Evolutionary conservation across 2,797 vertebrate species (phyloP).

Genomic region (Poeciliopsis gracilis): DNA sequence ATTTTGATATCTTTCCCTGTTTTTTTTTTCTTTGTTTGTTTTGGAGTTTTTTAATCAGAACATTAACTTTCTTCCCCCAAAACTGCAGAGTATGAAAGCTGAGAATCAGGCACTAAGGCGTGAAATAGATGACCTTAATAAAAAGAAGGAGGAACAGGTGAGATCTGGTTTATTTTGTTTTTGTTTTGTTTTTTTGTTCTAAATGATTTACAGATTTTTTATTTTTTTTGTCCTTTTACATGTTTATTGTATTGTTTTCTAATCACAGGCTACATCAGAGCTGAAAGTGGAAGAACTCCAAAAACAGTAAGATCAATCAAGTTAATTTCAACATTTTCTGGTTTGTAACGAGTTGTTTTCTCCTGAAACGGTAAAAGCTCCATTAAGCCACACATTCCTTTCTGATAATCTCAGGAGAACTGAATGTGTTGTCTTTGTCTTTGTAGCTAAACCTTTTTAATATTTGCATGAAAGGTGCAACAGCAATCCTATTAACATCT

Average conservation of each 20-base stretch:
- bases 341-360: not conserved
- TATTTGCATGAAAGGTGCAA: not conserved
- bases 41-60: not conserved
- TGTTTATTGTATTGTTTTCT: conserved; percentile 25
- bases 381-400: not conserved
- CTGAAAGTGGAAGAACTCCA: conserved; percentile 88
- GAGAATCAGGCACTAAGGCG: conserved; percentile 85
- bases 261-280: conserved; percentile 84
- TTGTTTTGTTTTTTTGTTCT: not conserved
- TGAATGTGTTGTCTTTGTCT: not conserved
- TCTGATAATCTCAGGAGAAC: not conserved
- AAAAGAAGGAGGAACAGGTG: conserved; percentile 86
- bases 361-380: not conserved
- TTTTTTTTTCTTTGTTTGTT: not conserved
- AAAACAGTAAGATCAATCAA: conserved; percentile 84
- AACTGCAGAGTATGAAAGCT: conserved; percentile 82
- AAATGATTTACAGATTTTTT: not conserved
- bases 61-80: conserved; percentile 9
- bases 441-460: not conserved
- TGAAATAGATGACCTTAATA: conserved; percentile 85
- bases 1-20: conserved; percentile 11
- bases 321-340: not conserved
- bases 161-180: conserved; percentile 6
- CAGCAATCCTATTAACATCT: conserved; percentile 5
- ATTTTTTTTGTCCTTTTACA: not conserved